Evolutionary conservation across 2,797 vertebrate species (phyloP).

Genomic region (Melopsittacus undulatus): DNA sequence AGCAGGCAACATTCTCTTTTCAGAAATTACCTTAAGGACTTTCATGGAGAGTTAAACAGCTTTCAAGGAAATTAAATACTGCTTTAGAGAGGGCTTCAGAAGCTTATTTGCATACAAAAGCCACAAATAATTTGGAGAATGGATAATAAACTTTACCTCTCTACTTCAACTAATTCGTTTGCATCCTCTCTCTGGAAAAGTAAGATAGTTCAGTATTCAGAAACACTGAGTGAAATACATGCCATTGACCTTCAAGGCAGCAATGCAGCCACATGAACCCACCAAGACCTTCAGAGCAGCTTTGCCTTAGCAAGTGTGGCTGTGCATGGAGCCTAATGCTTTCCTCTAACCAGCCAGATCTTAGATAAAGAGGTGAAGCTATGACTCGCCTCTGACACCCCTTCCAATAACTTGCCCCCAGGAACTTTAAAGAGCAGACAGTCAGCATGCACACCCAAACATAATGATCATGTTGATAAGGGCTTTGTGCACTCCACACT

Average conservation of each 20-base stretch:
- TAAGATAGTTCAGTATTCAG: neutral
- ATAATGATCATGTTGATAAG: neutral
- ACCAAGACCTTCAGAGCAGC: neutral
- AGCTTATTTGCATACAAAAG: neutral
- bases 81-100: neutral
- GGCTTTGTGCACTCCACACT: neutral
- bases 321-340: neutral
- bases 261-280: neutral
- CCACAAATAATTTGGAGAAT: neutral
- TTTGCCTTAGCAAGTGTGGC: neutral
- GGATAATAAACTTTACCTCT: neutral
- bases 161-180: neutral
- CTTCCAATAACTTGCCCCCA: neutral
- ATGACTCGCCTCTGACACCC: neutral
- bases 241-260: accelerated
- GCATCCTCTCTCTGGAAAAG: neutral
- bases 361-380: neutral
- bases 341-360: neutral
- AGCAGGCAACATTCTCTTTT: neutral
- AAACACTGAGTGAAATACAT: neutral
- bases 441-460: accelerated
- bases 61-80: neutral
- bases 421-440: neutral
- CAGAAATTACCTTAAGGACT: neutral
- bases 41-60: neutral